Conservation (phyloP, 2,888 invertebrate species). For the Schizaphis graminum region DNA sequence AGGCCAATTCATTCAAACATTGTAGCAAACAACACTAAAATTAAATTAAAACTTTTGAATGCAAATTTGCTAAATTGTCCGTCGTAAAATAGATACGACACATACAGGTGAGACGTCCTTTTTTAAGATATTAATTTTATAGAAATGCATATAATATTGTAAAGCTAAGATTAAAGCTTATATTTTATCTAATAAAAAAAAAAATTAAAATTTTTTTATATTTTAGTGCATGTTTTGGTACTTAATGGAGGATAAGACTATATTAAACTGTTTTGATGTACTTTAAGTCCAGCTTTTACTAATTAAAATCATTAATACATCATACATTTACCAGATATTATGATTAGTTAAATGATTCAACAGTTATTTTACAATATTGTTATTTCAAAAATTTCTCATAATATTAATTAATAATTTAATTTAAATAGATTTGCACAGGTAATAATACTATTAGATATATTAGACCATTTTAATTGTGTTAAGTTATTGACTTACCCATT, state of each 20-base stretch:
- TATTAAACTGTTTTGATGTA: neutral
- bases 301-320: neutral
- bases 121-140: too few relatives aligned
- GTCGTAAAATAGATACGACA: too few relatives aligned
- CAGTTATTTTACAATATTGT: neutral
- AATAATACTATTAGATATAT: neutral
- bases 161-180: too few relatives aligned
- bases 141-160: too few relatives aligned
- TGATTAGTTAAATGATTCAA: neutral
- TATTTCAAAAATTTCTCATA: neutral
- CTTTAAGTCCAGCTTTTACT: neutral
- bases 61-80: too few relatives aligned
- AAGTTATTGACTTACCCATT: neutral
- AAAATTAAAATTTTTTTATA: neutral
- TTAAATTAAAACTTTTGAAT: too few relatives aligned
- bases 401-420: neutral
- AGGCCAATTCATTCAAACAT: too few relatives aligned
- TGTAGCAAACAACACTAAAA: too few relatives aligned
- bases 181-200: too few relatives aligned
- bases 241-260: neutral
- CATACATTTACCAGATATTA: neutral
- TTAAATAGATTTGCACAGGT: neutral
- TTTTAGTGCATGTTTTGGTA: neutral
- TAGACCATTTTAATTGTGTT: neutral
- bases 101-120: too few relatives aligned